Conservation (phyloP, 2,113 vertebrate genomes). For the Orthochromis indermauri region DNA sequence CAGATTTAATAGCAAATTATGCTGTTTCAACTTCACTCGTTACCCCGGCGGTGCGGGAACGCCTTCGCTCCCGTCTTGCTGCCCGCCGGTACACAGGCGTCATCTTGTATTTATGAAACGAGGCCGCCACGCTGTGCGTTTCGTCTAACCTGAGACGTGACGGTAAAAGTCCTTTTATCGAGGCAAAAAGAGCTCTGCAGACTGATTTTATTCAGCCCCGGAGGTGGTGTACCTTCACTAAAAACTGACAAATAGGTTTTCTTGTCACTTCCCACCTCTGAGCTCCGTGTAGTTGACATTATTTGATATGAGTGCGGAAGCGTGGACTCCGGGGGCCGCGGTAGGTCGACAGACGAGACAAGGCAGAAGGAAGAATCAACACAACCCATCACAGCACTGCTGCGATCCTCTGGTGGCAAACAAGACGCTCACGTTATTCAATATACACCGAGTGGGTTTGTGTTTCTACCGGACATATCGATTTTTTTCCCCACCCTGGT, state of each 20-base stretch:
- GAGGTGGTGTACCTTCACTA: neutral
- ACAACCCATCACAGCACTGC: neutral
- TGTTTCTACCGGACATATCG: neutral
- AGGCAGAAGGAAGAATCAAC: neutral
- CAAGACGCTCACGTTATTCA: neutral
- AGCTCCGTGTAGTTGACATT: neutral
- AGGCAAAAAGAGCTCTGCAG: neutral
- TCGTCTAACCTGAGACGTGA: neutral
- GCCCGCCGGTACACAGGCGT: neutral
- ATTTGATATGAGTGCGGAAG: neutral
- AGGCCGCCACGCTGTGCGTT: neutral
- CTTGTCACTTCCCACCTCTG: constrained; percentile 6
- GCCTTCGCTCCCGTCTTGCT: neutral
- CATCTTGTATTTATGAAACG: neutral
- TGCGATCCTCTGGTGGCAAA: neutral
- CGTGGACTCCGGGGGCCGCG: neutral
- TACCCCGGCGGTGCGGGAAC: neutral
- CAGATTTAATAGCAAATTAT: neutral
- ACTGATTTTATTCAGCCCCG: neutral
- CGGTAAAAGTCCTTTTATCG: neutral
- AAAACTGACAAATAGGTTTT: neutral
- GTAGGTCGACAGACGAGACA: neutral
- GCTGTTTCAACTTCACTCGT: neutral
- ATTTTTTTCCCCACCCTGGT: neutral
- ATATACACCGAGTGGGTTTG: neutral